Base-by-base conservation (phyloP, 1,140 invertebrate species). In the Ceratosolen fusciceps region DNA sequence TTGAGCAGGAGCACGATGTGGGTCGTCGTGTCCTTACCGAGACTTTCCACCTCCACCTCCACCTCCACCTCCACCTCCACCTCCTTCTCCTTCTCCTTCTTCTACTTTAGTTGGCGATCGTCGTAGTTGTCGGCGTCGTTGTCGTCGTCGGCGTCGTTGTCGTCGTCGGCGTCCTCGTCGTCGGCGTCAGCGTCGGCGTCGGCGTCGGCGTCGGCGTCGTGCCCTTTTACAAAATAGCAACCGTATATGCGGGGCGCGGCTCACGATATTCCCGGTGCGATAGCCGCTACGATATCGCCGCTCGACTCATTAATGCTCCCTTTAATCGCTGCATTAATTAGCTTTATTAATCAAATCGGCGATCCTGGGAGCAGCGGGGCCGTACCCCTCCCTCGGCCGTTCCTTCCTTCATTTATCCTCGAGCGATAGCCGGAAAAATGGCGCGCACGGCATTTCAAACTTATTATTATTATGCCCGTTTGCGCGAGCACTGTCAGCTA, bases 281-380 rank as follows among this genome's bases (percentile, higher is more conserved):
- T 62, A 62, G 31, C 14, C 29, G 14, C 29, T 14, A 21, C 31
- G 49, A 52, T 52, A 52, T 52, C 49, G 31, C 12, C 16, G 29
- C 29, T 19, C 1, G 4, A 21, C 39, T 47, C 67, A 29, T 68
- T 68, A 68, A 68, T 19, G 67, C 37, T 2, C 67, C 67, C 19
- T 47, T 68, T 47, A 47, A 49, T 26, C 43, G 68, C 29, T 49
- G 68, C 47, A 54, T 71, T 71, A 71, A 71, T 71, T 71, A 29
- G 14, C 39, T 71, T 71, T 71, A 52, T 71, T 71, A 71, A 71
- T 71, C 68, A 71, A 71, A 71, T 52, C 47, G 43, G 21, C 16
- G 62, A 37, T 65, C 58, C 58, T 62, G 29, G 29, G 16, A 62
- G 58, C 29, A 52, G 49, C 43, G 39, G 5, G 12, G 5, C 12